A percentile compares a stretch with the other conserved stretches of the same genome.
Evolutionary conservation across 2,113 vertebrate genomes (phyloP).

Genomic region (Narcine bancroftii): DNA sequence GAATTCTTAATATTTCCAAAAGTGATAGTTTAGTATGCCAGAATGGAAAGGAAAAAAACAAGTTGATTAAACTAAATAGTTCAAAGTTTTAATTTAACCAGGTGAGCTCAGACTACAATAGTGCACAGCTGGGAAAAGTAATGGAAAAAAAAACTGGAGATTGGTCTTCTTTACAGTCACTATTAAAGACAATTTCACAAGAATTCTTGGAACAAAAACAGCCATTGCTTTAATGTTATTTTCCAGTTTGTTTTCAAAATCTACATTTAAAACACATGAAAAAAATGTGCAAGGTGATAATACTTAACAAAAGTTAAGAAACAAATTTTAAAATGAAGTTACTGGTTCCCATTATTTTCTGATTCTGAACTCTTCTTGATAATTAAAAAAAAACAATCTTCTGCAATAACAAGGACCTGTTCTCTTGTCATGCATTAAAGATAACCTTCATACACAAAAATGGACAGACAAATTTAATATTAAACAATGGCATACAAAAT

Average conservation of each 20-base stretch:
- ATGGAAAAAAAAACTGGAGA: not conserved
- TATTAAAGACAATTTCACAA: conserved; percentile 27
- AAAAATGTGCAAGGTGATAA: conserved; percentile 3
- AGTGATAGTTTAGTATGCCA: not conserved
- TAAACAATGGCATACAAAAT: conserved; percentile 36
- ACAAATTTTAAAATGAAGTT: conserved; percentile 32
- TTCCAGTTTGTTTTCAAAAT: conserved; percentile 31
- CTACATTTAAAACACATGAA: conserved; percentile 29
- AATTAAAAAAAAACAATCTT: conserved; percentile 6
- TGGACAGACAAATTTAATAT: conserved; percentile 26
- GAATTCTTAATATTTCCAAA: not conserved
- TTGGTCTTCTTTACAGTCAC: not conserved
- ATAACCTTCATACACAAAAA: conserved; percentile 31
- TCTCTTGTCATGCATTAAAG: conserved; percentile 29
- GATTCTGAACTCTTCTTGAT: conserved; percentile 1
- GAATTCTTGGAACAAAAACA: conserved; percentile 23
- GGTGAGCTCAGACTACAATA: not conserved
- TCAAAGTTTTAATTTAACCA: not conserved
- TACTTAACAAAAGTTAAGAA: not conserved
- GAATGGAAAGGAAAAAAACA: not conserved
- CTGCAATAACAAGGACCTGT: conserved; percentile 12
- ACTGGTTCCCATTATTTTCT: conserved; percentile 26
- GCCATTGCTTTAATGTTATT: conserved; percentile 32
- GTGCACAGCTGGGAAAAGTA: not conserved
- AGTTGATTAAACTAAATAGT: not conserved